phyloP scores from a whole-genome alignment of 1,140 invertebrate genomes.

The Cydia amplana region DNA sequence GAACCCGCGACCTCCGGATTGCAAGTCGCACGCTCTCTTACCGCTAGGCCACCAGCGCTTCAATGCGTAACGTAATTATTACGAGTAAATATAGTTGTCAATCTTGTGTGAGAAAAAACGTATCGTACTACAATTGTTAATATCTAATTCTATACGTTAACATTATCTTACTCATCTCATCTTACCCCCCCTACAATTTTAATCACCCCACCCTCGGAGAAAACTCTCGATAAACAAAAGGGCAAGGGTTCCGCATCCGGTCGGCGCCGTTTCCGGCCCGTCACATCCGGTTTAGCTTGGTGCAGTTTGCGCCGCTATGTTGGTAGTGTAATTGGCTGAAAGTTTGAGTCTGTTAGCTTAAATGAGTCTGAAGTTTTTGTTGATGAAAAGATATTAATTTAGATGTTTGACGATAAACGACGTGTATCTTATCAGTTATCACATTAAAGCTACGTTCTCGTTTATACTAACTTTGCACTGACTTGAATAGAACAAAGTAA shows the following conservation, averaged over 20 bases:
- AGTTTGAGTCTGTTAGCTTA: conserved; percentile 12
- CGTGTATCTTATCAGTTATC: too few relatives aligned
- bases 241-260: conserved; percentile 60
- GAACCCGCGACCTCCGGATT: too few relatives aligned
- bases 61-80: too few relatives aligned
- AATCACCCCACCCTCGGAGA: not conserved
- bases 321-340: conserved; percentile 20
- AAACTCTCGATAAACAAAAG: conserved; percentile 58
- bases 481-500: too few relatives aligned
- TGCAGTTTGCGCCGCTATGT: not conserved
- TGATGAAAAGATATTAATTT: not conserved
- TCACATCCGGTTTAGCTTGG: conserved; percentile 45
- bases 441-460: too few relatives aligned
- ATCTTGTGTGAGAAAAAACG: too few relatives aligned
- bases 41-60: too few relatives aligned
- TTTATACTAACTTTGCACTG: too few relatives aligned
- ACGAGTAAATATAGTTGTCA: too few relatives aligned
- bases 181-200: not conserved
- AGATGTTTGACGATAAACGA: not conserved
- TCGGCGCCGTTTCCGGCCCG: conserved; percentile 58
- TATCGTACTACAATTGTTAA: too few relatives aligned
- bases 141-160: not conserved
- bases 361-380: not conserved
- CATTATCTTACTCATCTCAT: not conserved
- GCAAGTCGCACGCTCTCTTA: too few relatives aligned